Percentiles rank a stretch among this genome's conserved stretches.
Conservation (phyloP, 1,140 invertebrate species). For the Drosophila jambulina region DNA sequence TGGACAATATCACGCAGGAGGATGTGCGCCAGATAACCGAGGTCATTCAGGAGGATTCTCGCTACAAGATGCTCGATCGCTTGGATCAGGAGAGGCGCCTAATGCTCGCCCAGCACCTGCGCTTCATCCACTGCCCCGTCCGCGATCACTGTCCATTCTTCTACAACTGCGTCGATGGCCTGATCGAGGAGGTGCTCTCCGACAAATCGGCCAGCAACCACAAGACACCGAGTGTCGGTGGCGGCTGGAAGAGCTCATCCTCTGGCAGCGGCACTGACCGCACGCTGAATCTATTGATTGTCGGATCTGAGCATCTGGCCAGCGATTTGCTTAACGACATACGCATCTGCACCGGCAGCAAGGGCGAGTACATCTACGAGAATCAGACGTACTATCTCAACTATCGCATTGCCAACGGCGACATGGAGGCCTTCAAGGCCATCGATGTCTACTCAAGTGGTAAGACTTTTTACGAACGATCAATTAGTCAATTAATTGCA, state of each 20-base stretch:
- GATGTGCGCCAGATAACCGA: constrained; percentile 97
- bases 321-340: constrained; percentile 92
- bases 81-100: constrained; percentile 97
- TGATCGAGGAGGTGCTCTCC: constrained; percentile 91
- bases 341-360: constrained; percentile 87
- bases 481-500: constrained; percentile 3
- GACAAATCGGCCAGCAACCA: constrained; percentile 87
- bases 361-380: constrained; percentile 94
- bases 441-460: constrained; percentile 85
- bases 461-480: constrained; percentile 85
- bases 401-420: constrained; percentile 94
- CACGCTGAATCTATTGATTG: constrained; percentile 90
- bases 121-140: constrained; percentile 98
- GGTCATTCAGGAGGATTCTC: constrained; percentile 95
- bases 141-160: constrained; percentile 96
- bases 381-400: constrained; percentile 93
- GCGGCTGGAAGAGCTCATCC: constrained; percentile 79
- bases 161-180: constrained; percentile 94
- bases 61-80: constrained; percentile 96
- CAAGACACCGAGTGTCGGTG: constrained; percentile 84
- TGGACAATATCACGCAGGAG: constrained; percentile 96
- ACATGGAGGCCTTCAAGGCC: constrained; percentile 86
- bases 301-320: constrained; percentile 91
- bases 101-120: constrained; percentile 97
- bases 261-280: constrained; percentile 86